phyloP scores from a whole-genome alignment of 2,797 vertebrate species.

The Delichon dasypus region DNA sequence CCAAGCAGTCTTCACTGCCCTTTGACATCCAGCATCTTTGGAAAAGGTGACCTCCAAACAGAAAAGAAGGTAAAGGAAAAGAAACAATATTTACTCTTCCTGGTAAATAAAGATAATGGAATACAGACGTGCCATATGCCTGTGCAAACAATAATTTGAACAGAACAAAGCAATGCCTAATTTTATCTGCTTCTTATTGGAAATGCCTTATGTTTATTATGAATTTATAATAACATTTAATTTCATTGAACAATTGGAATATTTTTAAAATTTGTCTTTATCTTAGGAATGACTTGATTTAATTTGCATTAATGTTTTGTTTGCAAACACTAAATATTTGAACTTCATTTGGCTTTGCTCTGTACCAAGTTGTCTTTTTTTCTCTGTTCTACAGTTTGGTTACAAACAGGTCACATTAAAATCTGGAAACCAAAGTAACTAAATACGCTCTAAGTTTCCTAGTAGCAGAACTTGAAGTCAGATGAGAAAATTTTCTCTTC shows the following conservation, averaged over 20 bases:
- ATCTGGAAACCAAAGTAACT: neutral
- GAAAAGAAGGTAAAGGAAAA: neutral
- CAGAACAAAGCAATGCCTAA: neutral
- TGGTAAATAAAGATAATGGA: neutral
- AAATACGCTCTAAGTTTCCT: neutral
- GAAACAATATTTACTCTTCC: neutral
- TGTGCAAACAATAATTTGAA: neutral
- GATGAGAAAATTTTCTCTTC: neutral
- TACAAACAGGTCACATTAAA: neutral
- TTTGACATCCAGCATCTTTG: neutral
- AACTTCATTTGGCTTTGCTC: slow-evolving; percentile 46
- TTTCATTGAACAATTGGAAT: neutral
- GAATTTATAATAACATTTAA: neutral
- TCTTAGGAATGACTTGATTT: slow-evolving; percentile 18
- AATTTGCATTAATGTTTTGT: slow-evolving; percentile 51
- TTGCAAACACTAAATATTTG: slow-evolving; percentile 64
- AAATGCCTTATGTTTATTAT: neutral
- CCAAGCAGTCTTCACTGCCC: neutral
- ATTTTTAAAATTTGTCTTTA: slow-evolving; percentile 37
- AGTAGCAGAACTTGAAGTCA: neutral
- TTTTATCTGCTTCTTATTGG: neutral
- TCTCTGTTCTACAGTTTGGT: neutral
- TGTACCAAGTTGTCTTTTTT: neutral
- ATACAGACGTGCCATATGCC: neutral
- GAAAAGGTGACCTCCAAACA: neutral